Conservation (phyloP, 2,888 invertebrate genomes). For the Icerya purchasi region DNA sequence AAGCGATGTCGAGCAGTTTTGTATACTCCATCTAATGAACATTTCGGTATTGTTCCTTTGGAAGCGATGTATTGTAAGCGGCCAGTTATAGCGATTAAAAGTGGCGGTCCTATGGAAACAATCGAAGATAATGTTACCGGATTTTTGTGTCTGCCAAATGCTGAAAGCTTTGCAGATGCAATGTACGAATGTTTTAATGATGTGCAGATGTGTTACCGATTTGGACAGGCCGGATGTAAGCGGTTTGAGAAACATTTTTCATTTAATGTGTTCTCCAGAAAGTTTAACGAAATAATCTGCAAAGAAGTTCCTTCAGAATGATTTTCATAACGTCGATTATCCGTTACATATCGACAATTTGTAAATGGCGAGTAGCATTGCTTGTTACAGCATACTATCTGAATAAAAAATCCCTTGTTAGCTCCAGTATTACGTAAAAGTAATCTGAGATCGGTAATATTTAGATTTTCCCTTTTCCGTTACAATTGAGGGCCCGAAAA, state of each 20-base stretch:
- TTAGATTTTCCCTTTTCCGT: too few relatives aligned
- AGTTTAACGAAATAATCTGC: constrained; percentile 30
- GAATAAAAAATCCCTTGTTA: too few relatives aligned
- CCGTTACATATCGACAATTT: too few relatives aligned
- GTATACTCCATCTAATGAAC: constrained; percentile 92
- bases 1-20: constrained; percentile 52
- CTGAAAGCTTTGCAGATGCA: constrained; percentile 50
- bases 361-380: too few relatives aligned
- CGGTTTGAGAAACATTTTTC: constrained; percentile 64
- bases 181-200: constrained; percentile 44
- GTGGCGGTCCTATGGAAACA: constrained; percentile 91
- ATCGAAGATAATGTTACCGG: constrained; percentile 59
- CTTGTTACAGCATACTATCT: too few relatives aligned
- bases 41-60: constrained; percentile 96
- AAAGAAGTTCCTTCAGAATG: neutral
- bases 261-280: constrained; percentile 51
- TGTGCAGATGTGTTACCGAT: constrained; percentile 34
- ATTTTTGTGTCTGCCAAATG: constrained; percentile 47
- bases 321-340: too few relatives aligned
- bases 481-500: too few relatives aligned
- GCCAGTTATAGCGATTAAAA: constrained; percentile 85
- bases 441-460: too few relatives aligned
- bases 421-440: too few relatives aligned
- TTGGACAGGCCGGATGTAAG: constrained; percentile 54
- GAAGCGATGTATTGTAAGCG: constrained; percentile 90